Percentiles rank a stretch among this genome's conserved stretches.
Evolutionary conservation across 2,113 vertebrate species (phyloP).

Genomic region (Gambusia affinis): DNA sequence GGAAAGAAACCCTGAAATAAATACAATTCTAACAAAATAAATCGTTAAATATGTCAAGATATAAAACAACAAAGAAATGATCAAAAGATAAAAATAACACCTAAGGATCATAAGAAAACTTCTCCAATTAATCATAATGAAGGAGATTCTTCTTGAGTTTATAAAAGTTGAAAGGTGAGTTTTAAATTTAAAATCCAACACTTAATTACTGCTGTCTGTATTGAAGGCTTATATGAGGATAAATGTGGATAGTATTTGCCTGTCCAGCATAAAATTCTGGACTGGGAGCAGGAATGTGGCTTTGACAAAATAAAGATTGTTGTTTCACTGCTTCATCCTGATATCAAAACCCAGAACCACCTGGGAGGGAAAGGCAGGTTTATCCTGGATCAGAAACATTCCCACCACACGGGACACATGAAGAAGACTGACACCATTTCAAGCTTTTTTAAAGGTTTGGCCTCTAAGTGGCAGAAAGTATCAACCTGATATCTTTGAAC

Average conservation of each 20-base stretch:
- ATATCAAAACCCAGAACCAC: constrained; percentile 28
- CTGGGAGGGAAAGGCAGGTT: constrained; percentile 2
- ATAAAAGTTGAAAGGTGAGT: neutral
- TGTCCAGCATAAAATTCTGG: constrained; percentile 17
- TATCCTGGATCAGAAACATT: constrained; percentile 14
- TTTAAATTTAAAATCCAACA: neutral
- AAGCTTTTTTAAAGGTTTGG: neutral
- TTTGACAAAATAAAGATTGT: constrained; percentile 21
- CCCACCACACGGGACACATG: constrained; percentile 8
- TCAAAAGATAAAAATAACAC: too few species aligned
- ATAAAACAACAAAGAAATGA: too few species aligned
- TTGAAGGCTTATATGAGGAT: neutral
- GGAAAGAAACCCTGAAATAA: too few species aligned
- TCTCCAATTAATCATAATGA: neutral
- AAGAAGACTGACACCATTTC: neutral
- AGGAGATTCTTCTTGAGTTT: neutral
- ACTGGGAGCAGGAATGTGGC: constrained; percentile 17
- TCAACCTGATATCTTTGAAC: neutral
- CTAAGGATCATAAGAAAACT: neutral
- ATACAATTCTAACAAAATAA: too few species aligned
- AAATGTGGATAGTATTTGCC: neutral
- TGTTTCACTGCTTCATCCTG: neutral
- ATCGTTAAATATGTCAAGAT: too few species aligned
- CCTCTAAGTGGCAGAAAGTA: neutral
- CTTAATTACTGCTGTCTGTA: neutral